A percentile compares a stretch with the other conserved stretches of the same genome.
These are phyloP conservation scores for Crocidura indochinensis DNA, from an alignment of 2,797 vertebrate species.

Conservation along the genomic window DNA sequence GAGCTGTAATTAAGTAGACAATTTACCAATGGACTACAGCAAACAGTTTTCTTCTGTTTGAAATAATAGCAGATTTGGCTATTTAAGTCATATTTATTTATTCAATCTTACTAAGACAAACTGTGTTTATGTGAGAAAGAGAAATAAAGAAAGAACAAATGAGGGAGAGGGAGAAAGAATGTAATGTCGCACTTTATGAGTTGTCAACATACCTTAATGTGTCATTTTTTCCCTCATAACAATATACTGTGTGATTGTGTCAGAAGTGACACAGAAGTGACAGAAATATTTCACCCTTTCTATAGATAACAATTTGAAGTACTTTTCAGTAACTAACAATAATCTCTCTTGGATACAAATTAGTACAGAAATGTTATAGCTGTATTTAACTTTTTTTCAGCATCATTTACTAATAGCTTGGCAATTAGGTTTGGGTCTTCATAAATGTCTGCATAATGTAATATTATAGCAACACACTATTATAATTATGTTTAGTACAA, in stretches of 20 bases:
- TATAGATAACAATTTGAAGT: slow-evolving; percentile 59
- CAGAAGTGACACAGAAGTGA: slow-evolving; percentile 47
- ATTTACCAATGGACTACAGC: slow-evolving; percentile 13
- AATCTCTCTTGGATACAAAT: neutral
- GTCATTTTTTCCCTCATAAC: slow-evolving; percentile 68
- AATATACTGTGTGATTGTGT: neutral
- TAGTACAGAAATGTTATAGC: slow-evolving; percentile 1
- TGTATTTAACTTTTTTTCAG: neutral
- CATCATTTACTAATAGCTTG: slow-evolving; percentile 18
- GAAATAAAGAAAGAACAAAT: neutral
- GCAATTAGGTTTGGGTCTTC: neutral
- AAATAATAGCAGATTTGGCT: slow-evolving; percentile 36
- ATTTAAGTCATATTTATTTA: slow-evolving; percentile 35
- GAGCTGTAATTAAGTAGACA: neutral
- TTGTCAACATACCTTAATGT: slow-evolving; percentile 39
- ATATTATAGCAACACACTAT: too few species aligned
- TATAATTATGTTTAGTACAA: slow-evolving; percentile 34
- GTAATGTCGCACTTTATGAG: neutral
- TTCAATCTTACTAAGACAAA: neutral
- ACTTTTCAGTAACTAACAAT: slow-evolving; percentile 39
- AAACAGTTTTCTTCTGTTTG: slow-evolving; percentile 39
- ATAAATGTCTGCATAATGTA: too few species aligned
- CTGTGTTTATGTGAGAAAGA: neutral
- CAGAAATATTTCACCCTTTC: slow-evolving; percentile 51
- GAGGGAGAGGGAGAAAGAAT: neutral